These are phyloP conservation scores for Festucalex cinctus DNA, from an alignment of 2,113 vertebrate genomes.

Conservation along the genomic window DNA sequence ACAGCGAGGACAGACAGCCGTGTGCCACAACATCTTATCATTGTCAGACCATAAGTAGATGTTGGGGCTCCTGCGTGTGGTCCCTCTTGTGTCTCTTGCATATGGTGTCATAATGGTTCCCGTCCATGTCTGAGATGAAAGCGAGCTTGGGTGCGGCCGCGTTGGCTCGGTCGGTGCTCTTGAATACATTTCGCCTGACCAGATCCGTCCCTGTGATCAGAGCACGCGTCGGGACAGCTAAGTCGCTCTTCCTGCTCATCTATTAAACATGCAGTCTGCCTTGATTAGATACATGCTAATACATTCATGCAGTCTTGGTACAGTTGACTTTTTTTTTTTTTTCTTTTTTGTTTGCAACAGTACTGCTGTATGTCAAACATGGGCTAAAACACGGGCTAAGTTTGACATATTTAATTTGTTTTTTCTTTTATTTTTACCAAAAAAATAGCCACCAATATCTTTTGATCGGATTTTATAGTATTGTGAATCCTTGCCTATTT, in stretches of 20 bases:
- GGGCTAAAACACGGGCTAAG: neutral
- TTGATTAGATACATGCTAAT: neutral
- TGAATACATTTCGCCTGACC: constrained; percentile 63
- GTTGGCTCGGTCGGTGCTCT: constrained; percentile 49
- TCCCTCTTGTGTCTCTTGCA: constrained; percentile 42
- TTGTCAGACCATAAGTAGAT: constrained; percentile 60
- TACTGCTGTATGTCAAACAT: neutral
- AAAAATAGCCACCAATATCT: too few species aligned
- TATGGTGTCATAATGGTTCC: constrained; percentile 52
- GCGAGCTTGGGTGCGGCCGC: constrained; percentile 42
- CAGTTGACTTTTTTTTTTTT: too few species aligned
- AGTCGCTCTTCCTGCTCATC: constrained; percentile 30
- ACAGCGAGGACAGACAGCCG: constrained; percentile 28
- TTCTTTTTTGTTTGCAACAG: constrained; percentile 9
- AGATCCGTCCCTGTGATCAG: constrained; percentile 58
- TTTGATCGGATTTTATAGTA: too few species aligned
- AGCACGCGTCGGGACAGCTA: constrained; percentile 23
- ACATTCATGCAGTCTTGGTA: neutral
- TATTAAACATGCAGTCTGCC: constrained; percentile 7
- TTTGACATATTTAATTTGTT: too few species aligned
- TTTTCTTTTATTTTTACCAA: too few species aligned
- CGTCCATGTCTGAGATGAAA: constrained; percentile 54
- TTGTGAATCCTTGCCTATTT: too few species aligned
- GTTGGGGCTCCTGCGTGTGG: constrained; percentile 58
- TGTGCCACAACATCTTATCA: constrained; percentile 49